Evolutionary conservation across 2,113 vertebrate genomes (phyloP).

Genomic region (Saguinus midas): DNA sequence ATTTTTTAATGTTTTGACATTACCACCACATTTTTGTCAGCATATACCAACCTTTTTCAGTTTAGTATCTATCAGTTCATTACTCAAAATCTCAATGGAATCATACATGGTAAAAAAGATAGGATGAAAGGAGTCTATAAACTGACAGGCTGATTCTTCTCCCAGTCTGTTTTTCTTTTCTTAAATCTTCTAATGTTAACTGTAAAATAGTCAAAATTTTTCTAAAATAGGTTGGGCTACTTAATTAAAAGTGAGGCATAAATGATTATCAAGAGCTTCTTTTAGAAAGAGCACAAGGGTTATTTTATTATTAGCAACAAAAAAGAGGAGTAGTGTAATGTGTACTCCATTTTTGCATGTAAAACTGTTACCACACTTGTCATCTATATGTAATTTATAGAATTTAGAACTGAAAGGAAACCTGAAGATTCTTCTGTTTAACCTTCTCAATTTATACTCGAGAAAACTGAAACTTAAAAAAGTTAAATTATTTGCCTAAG

Average conservation of each 20-base stretch:
- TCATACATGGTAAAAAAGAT: conserved; percentile 72
- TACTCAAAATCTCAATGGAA: conserved; percentile 80
- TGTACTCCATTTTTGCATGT: background rate
- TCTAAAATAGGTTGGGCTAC: conserved; percentile 43
- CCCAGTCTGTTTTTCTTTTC: background rate
- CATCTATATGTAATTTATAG: conserved; percentile 5
- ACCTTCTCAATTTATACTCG: background rate
- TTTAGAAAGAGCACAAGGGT: background rate
- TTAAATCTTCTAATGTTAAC: conserved; percentile 45
- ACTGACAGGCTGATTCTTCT: conserved; percentile 79
- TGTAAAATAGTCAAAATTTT: conserved; percentile 47
- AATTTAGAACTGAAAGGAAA: background rate
- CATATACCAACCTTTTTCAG: conserved; percentile 75
- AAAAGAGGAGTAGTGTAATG: background rate
- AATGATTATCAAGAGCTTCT: conserved; percentile 37
- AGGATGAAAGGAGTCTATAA: conserved; percentile 74
- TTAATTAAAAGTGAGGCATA: conserved; percentile 47
- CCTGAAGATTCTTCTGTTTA: background rate
- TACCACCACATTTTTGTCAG: conserved; percentile 79
- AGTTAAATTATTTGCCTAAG: conserved; percentile 17
- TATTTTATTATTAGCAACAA: background rate
- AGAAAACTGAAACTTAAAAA: background rate
- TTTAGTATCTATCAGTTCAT: conserved; percentile 78
- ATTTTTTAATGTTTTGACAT: conserved; percentile 83
- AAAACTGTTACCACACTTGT: background rate